Evolutionary conservation across 1,140 invertebrate genomes (phyloP), one percentile per base, ranked within the genome.

Genomic region (Diorhabda elongata): DNA sequence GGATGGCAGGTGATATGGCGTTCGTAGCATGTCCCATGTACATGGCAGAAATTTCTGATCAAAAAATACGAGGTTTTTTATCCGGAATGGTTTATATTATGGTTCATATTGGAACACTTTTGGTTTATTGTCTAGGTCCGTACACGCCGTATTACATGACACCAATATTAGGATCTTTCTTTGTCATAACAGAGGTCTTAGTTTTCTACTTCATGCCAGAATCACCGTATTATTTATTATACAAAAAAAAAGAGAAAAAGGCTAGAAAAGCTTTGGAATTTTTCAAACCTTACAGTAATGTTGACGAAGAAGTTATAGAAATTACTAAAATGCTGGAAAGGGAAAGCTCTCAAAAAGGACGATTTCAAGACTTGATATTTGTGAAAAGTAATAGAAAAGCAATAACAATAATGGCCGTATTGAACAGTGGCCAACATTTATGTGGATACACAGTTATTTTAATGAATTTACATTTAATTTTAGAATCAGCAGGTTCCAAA

Each of bases 341-440:
- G 66, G 76, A 78, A 67, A 73, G 75, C 58, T 62, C 41, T 1
- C 68, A 78, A 71, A 70, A 67, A 43, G 72, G 72, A 58, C 61
- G 69, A 45, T 66, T 66, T 2, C 66, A 69, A 42, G 77, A 79
- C 68, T 61, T 79, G n/a, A 26, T 79, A 58, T n/a, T 74, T 4
- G 67, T 77, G 6, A 67, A 61, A 8, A 76, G 75, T 56, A 79
- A 79, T 62, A 56, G 76, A 64, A 79, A 78, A 47, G 71, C 74
- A 7, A 68, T 75, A 4, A 26, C 68, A 4, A 75, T 75, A 62
- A 73, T 75, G 71, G 73, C 87, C 42, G 80, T 79, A 0, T 76
- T 88, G 52, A 85, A 88, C 80, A 76, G 81, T 44, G 70, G 86
- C 68, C 87, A 88, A 74, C 83, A 84, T 70, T 76, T 83, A 5